These are phyloP conservation scores for Microctenopoma stevenorrisi DNA, from an alignment of 2,797 vertebrate genomes.

Conservation along the genomic window DNA sequence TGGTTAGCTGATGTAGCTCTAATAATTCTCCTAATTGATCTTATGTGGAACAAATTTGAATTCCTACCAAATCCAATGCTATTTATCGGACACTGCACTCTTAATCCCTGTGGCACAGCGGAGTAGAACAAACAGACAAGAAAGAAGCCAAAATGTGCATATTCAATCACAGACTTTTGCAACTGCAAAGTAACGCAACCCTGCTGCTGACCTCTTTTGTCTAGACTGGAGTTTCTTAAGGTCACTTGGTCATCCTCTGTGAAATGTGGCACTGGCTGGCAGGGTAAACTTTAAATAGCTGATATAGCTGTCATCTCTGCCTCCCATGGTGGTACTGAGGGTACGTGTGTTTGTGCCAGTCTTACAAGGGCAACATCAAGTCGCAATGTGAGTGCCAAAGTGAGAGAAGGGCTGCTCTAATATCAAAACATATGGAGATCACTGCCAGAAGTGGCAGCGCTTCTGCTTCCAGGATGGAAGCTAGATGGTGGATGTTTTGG, in stretches of 20 bases:
- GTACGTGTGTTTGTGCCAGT: constrained; percentile 68
- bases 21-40: neutral
- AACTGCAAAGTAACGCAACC: constrained; percentile 36
- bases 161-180: constrained; percentile 33
- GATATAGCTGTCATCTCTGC: constrained; percentile 73
- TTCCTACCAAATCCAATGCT: neutral
- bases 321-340: constrained; percentile 68
- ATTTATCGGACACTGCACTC: constrained; percentile 14
- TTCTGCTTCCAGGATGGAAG: constrained; percentile 43
- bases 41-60: neutral
- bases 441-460: constrained; percentile 63
- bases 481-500: constrained; percentile 45
- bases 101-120: constrained; percentile 1
- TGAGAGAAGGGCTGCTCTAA: constrained; percentile 48
- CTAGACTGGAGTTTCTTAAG: constrained; percentile 56
- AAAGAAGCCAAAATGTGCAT: constrained; percentile 18
- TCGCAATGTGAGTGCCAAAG: constrained; percentile 57
- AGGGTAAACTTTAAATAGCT: constrained; percentile 50
- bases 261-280: constrained; percentile 53
- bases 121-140: constrained; percentile 16
- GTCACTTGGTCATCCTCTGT: constrained; percentile 54
- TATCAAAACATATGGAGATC: constrained; percentile 65
- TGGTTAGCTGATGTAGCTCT: neutral
- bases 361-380: constrained; percentile 66
- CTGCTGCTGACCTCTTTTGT: constrained; percentile 50